Evolutionary conservation across 2,888 invertebrate genomes (phyloP).

Genomic region (Orthosia gothica): DNA sequence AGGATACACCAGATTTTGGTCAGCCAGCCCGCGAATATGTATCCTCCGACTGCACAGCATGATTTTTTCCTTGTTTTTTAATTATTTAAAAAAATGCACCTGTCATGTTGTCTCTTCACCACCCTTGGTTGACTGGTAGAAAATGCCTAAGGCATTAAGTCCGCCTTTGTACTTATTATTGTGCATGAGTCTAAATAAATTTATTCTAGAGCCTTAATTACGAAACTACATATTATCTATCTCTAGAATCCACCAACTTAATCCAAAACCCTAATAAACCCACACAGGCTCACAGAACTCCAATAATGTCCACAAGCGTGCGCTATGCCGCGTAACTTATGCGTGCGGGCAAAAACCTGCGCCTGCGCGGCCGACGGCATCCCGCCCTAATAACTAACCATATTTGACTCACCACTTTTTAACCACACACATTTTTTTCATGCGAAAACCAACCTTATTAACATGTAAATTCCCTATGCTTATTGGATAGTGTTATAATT

Average conservation of each 20-base stretch:
- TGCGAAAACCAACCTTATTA: slow-evolving; percentile 69
- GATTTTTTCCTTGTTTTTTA: too few relatives aligned
- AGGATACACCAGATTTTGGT: too few relatives aligned
- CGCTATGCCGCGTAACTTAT: slow-evolving; percentile 76
- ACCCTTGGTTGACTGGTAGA: too few relatives aligned
- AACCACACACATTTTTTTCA: slow-evolving; percentile 58
- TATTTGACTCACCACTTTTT: slow-evolving; percentile 84
- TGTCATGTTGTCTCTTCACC: too few relatives aligned
- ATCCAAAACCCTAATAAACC: slow-evolving; percentile 28
- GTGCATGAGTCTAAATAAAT: too few relatives aligned
- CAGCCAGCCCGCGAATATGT: too few relatives aligned
- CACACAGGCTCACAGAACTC: slow-evolving; percentile 55
- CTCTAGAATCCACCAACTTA: slow-evolving; percentile 11
- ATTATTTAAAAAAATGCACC: too few relatives aligned
- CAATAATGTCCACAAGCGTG: slow-evolving; percentile 69
- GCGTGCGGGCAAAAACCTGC: slow-evolving; percentile 75
- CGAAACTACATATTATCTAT: background rate
- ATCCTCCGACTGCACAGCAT: too few relatives aligned
- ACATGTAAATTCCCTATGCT: slow-evolving; percentile 74
- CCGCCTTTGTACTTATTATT: too few relatives aligned
- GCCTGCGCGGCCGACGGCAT: slow-evolving; percentile 76
- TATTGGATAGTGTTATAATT: slow-evolving; percentile 80
- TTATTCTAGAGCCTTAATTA: background rate
- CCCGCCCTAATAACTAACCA: slow-evolving; percentile 86
- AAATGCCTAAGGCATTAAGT: too few relatives aligned